Evolutionary conservation across 23 tunicate species (phyloP), one percentile per base, ranked within the genome.

Genomic region (Phallusia fumigata): DNA sequence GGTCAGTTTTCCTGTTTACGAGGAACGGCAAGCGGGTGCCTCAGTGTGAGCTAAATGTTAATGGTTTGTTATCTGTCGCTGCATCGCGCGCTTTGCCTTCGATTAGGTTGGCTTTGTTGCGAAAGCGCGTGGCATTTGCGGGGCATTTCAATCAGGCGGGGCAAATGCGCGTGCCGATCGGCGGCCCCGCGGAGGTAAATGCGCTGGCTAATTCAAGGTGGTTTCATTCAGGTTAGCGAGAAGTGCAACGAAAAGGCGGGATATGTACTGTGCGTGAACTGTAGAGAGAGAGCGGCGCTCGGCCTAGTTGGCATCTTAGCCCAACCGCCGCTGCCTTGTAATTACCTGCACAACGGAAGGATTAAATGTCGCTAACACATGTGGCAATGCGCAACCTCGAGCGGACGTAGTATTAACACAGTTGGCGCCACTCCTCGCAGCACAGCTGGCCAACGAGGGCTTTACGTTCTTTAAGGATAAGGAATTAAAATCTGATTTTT

Each of bases 1-100:
- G 76, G 76, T 69, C 77, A 65, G 36, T 69, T 81, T 81, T 81
- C 84, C 84, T 81, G 84, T 81, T 81, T 81, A 81, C 84, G 40
- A 74, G 77, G 35, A 65, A 81, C 33, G 64, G 22, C 19, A 21
- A 18, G 84, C 52, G 6, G 69, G 69, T 6, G 69, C 28, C 69
- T 1, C 28, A 32, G 36, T 31, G 40, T 30, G 5, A 32, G 40
- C 77, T 33, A 32, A 74, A 74, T 74, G 77, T 74, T 74, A 74
- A 74, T 74, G 69, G 16, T 24, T 16, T 24, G 69, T 58, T 58
- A 58, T 58, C 69, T 58, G 69, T 24, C 13, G 69, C 16, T 22
- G 69, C 3, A 58, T 58, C 69, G 69, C 69, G 69, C 69, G 28
- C 69, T 58, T 58, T 58, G 3, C 69, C 2, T 58, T 58, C 69